Conservation (phyloP, 2,797 vertebrate species). For the Fratercula arctica region DNA sequence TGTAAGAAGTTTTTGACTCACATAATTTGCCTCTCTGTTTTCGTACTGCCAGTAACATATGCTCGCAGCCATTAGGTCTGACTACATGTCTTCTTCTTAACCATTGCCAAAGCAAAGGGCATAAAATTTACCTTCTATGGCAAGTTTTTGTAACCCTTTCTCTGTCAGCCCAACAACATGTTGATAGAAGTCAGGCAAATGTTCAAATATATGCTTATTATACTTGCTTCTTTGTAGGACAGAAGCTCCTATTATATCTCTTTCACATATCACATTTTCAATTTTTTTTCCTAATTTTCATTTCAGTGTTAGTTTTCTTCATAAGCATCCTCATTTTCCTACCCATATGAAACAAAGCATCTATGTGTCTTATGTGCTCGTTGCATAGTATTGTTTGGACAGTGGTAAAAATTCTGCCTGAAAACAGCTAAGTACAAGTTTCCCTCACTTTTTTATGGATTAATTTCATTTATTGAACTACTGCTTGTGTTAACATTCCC, state of each 20-base stretch:
- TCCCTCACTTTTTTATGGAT: background rate
- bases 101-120: background rate
- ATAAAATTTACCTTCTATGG: background rate
- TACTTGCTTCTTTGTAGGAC: background rate
- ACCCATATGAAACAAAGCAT: background rate
- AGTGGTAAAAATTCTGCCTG: background rate
- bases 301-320: background rate
- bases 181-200: background rate
- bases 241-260: accelerated
- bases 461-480: background rate
- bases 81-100: background rate
- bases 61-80: background rate
- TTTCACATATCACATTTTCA: background rate
- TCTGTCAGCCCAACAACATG: background rate
- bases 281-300: background rate
- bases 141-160: background rate
- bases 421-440: background rate
- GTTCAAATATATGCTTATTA: background rate
- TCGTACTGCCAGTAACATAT: background rate
- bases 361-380: background rate
- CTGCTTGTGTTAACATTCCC: background rate
- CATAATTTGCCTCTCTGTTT: background rate
- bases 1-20: background rate
- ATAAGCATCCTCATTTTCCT: background rate
- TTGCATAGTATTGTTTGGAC: background rate